phyloP scores from a whole-genome alignment of 2,888 invertebrate species.

The Diloba caeruleocephala region DNA sequence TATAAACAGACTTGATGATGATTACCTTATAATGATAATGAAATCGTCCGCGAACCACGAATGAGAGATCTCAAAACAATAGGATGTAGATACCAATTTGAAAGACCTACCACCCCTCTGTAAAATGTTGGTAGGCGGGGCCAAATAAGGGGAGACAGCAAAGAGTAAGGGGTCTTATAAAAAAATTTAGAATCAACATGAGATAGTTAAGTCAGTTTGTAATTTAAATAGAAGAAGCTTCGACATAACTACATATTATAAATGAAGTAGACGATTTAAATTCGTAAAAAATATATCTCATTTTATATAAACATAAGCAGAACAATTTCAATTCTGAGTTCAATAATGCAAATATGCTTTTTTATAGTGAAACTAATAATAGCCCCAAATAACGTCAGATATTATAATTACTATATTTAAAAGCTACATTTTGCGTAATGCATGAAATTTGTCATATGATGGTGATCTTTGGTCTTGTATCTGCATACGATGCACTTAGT shows the following conservation, averaged over 20 bases:
- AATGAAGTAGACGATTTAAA: conserved; percentile 9
- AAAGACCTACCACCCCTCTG: conserved; percentile 11
- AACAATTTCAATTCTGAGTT: too few species aligned
- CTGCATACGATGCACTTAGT: too few species aligned
- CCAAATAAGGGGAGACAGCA: background rate
- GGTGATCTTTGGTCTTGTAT: too few species aligned
- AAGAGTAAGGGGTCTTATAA: conserved; percentile 2
- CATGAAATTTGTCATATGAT: too few species aligned
- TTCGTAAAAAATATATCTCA: too few species aligned
- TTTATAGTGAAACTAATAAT: too few species aligned
- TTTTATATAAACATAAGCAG: too few species aligned
- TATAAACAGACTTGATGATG: conserved; percentile 55
- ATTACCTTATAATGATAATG: conserved; percentile 65
- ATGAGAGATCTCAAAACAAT: conserved; percentile 58
- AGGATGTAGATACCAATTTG: conserved; percentile 36
- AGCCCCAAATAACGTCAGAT: too few species aligned
- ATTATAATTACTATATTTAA: too few species aligned
- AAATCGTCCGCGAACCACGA: conserved; percentile 54
- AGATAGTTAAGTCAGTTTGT: conserved; percentile 9
- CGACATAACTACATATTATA: background rate
- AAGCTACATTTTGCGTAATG: too few species aligned
- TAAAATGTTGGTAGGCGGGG: background rate
- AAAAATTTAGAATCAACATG: conserved; percentile 21
- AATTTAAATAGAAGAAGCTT: conserved; percentile 10
- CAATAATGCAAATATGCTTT: too few species aligned